These are phyloP conservation scores for Astreopora myriophthalma DNA, from an alignment of 64 coral and sea anemone genomes.

Conservation along the genomic window DNA sequence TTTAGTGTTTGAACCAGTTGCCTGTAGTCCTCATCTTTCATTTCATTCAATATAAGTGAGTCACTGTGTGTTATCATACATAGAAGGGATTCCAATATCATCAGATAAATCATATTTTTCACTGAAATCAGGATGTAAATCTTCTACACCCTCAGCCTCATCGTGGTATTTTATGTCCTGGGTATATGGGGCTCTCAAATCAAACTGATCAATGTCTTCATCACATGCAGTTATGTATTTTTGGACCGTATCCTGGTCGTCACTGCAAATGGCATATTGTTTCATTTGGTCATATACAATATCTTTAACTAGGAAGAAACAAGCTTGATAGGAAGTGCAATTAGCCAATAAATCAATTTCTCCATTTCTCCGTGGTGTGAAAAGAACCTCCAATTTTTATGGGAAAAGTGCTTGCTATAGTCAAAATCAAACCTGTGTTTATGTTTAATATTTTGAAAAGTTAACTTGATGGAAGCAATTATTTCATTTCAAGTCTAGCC, in stretches of 20 bases:
- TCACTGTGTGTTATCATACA: not conserved
- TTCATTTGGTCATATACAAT: slow-evolving; percentile 2
- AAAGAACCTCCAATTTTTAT: not conserved
- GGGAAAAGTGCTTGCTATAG: not conserved
- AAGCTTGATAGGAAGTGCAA: slow-evolving; percentile 11
- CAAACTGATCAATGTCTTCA: not conserved
- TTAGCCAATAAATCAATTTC: slow-evolving; percentile 6
- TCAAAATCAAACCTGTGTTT: not conserved
- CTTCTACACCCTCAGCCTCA: not conserved
- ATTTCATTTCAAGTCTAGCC: not conserved
- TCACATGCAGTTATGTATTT: not conserved
- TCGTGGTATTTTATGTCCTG: not conserved
- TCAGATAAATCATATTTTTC: slow-evolving; percentile 42
- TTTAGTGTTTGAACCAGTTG: slow-evolving; percentile 36
- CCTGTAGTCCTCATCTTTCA: slow-evolving; percentile 12
- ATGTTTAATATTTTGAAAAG: not conserved
- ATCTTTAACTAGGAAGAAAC: not conserved
- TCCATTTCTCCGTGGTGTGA: slow-evolving; percentile 46
- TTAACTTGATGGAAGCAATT: not conserved
- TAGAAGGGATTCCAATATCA: slow-evolving; percentile 34
- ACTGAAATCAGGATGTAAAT: not conserved
- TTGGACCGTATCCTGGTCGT: not conserved
- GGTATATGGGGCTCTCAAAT: not conserved
- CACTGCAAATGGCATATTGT: not conserved
- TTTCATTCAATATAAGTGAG: slow-evolving; percentile 26